These are phyloP conservation scores for Watsonalla binaria DNA, from an alignment of 2,888 invertebrate genomes.

Conservation along the genomic window DNA sequence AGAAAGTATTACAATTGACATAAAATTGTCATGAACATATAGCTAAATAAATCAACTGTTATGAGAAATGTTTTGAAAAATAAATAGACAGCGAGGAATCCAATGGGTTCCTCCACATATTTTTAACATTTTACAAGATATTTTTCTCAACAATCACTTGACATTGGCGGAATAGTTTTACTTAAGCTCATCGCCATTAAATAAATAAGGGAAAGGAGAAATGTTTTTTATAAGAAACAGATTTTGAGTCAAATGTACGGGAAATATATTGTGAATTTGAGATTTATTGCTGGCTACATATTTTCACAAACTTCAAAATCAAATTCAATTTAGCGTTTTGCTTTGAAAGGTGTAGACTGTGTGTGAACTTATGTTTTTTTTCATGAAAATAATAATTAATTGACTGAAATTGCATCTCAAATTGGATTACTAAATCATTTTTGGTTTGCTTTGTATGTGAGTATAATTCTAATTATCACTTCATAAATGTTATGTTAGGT, in stretches of 20 bases:
- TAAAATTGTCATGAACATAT: too few relatives aligned
- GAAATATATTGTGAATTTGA: neutral
- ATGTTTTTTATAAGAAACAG: neutral
- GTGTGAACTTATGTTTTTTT: constrained; percentile 13
- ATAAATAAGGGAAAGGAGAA: neutral
- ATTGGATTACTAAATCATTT: constrained; percentile 17
- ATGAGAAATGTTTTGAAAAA: neutral
- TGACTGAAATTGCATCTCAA: constrained; percentile 17
- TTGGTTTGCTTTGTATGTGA: constrained; percentile 43
- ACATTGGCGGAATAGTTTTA: too few relatives aligned
- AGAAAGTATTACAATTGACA: too few relatives aligned
- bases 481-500: constrained; percentile 58
- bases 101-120: too few relatives aligned
- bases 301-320: neutral
- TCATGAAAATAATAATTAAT: constrained; percentile 9
- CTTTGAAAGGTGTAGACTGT: constrained; percentile 21
- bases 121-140: too few relatives aligned
- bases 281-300: neutral
- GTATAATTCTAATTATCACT: constrained; percentile 37
- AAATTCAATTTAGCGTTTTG: constrained; percentile 7
- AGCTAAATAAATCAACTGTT: too few relatives aligned
- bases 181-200: too few relatives aligned
- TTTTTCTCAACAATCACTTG: too few relatives aligned
- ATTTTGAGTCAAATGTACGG: neutral
- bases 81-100: too few relatives aligned